Evolutionary conservation across 1,140 invertebrate species (phyloP), one percentile per base, ranked within the genome.

Genomic region (Zaprionus ghesquierei): DNA sequence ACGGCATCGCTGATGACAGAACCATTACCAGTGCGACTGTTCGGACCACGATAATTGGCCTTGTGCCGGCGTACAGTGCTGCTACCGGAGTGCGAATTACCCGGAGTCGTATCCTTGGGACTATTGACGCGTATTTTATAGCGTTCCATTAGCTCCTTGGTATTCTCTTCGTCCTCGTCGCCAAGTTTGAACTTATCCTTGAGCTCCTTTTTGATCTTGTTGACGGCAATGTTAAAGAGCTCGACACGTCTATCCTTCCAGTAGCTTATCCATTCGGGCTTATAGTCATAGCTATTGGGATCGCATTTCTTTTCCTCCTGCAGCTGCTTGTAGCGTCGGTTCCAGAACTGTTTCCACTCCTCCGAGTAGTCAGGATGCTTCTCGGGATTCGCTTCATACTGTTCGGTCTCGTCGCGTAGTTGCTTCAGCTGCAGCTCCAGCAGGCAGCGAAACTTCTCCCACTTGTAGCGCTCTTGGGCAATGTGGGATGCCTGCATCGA

Each of bases 341-440:
- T 96, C 96, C 96, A 97, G 85, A 97, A 97, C 81, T 95, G 95
- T 81, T 97, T 97, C 96, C 96, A 97, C 80, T 97, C 96, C 18
- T 96, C 95, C 0, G 96, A 95, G 85, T 97, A 97, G 5, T 95
- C 93, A 0, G 96, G 96, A 93, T 97, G 96, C 77, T 97, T 97
- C 79, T 97, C 96, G 0, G 96, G 96, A 91, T 96, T 96, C 77
- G 96, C 95, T 77, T 97, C 95, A 85, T 96, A 95, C 46, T 96
- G 95, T 65, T 95, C 94, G 1, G 96, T 93, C 77, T 92, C 93
- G 75, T 92, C 94, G 76, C 89, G 93, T 92, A 92, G 92, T 90
- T 92, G 94, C 86, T 85, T 93, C 68, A 92, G 54, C 49, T 91
- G 80, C n/a, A 89, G 65, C 53, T 92, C 90, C 25, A 92, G 25